A percentile compares a stretch with the other conserved stretches of the same genome.
phyloP scores from a whole-genome alignment of 2,113 vertebrate genomes.

The Takifugu bimaculatus region DNA sequence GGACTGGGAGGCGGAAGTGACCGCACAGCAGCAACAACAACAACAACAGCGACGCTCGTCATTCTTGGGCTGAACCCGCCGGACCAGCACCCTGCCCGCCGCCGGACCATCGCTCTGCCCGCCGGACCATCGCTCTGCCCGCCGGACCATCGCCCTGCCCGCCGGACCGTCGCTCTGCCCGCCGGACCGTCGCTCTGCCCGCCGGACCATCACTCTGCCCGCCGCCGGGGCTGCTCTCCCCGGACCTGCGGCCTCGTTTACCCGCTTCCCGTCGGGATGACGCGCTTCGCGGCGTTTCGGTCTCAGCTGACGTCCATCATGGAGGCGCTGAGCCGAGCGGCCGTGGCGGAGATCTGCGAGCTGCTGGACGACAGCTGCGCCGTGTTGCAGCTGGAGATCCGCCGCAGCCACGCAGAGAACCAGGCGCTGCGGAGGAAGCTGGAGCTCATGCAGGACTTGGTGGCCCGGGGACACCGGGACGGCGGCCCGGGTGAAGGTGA shows the following conservation, averaged over 20 bases:
- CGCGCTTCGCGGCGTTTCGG: constrained; percentile 46
- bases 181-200: background rate
- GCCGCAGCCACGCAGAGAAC: constrained; percentile 58
- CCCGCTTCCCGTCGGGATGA: constrained; percentile 29
- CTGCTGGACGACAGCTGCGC: constrained; percentile 62
- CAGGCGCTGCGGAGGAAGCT: constrained; percentile 60
- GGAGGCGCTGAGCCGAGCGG: constrained; percentile 63
- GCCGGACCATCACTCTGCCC: background rate
- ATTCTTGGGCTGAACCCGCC: accelerated
- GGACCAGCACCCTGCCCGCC: background rate
- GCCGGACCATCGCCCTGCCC: background rate
- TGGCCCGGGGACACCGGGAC: constrained; percentile 47
- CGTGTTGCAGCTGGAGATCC: constrained; percentile 53
- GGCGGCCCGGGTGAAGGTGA: constrained; percentile 1
- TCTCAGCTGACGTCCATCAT: constrained; percentile 63
- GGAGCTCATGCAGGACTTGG: constrained; percentile 56
- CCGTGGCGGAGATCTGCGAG: constrained; percentile 65
- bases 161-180: background rate
- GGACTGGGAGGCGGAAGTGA: background rate
- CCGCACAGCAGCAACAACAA: constrained; percentile 23
- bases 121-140: background rate
- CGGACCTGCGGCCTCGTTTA: too few relatives aligned
- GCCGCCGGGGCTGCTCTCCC: background rate
- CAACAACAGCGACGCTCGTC: background rate
- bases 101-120: background rate